These are phyloP conservation scores for Microcaecilia unicolor DNA, from an alignment of 2,797 vertebrate genomes.

Conservation along the genomic window DNA sequence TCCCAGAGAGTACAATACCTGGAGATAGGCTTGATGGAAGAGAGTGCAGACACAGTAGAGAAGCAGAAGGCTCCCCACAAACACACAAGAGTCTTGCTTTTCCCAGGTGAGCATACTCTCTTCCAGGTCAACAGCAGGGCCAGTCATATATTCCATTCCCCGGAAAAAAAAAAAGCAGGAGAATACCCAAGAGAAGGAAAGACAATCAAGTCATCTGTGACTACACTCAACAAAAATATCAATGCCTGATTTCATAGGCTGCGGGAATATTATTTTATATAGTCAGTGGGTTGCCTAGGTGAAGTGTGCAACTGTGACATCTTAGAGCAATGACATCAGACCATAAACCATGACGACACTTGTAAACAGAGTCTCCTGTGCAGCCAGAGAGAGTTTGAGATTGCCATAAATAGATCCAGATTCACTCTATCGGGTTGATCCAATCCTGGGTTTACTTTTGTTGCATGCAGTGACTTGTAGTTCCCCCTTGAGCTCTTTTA, in stretches of 20 bases:
- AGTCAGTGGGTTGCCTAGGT: neutral
- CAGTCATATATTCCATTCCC: neutral
- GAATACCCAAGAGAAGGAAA: too few species aligned
- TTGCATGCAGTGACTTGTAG: too few species aligned
- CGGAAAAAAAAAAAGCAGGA: slow-evolving; percentile 12
- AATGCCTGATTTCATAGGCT: neutral
- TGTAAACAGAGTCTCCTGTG: neutral
- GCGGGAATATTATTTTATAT: neutral
- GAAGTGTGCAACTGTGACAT: slow-evolving; percentile 19
- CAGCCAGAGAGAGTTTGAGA: neutral
- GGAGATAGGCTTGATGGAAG: slow-evolving; percentile 5
- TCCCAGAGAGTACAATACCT: slow-evolving; percentile 1
- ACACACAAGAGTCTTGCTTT: slow-evolving; percentile 13
- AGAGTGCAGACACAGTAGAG: slow-evolving; percentile 10
- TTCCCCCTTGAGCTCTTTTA: too few species aligned
- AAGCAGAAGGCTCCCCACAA: slow-evolving; percentile 14
- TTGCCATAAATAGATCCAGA: too few species aligned
- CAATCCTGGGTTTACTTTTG: too few species aligned
- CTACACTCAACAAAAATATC: neutral
- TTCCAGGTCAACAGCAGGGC: neutral
- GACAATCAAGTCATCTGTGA: too few species aligned
- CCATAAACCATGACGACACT: too few species aligned
- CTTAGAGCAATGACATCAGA: neutral
- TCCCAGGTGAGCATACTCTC: neutral
- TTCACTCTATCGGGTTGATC: too few species aligned